These are phyloP conservation scores for Frieseomelitta varia DNA, from an alignment of 1,140 invertebrate species.

Conservation along the genomic window DNA sequence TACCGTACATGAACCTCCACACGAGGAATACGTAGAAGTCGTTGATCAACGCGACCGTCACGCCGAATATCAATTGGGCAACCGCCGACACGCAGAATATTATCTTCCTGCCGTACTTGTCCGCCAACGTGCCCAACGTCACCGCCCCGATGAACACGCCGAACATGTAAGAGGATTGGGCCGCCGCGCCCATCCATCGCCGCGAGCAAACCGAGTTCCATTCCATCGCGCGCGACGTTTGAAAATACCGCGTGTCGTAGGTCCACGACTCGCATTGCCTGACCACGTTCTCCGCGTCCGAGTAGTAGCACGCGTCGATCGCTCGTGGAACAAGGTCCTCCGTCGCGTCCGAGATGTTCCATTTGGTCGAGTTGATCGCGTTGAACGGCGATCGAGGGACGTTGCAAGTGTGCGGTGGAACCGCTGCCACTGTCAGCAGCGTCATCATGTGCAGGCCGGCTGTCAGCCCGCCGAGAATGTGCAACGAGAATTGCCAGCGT, in stretches of 20 bases:
- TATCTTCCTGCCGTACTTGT: conserved; percentile 92
- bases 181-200: conserved; percentile 90
- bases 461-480: conserved; percentile 88
- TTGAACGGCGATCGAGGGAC: conserved; percentile 81
- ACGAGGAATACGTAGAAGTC: conserved; percentile 89
- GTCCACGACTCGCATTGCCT: conserved; percentile 85
- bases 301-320: conserved; percentile 84
- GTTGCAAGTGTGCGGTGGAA: conserved; percentile 88
- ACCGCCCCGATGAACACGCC: conserved; percentile 94
- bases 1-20: conserved; percentile 88
- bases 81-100: conserved; percentile 90
- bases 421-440: conserved; percentile 89
- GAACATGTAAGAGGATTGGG: conserved; percentile 93
- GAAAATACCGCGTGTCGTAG: conserved; percentile 87
- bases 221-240: conserved; percentile 88
- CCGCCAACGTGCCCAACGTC: conserved; percentile 91
- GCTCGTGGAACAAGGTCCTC: conserved; percentile 53
- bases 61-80: conserved; percentile 87
- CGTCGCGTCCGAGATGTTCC: neutral
- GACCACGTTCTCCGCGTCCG: conserved; percentile 78
- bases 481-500: conserved; percentile 87
- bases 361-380: neutral
- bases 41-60: conserved; percentile 88
- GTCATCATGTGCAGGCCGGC: conserved; percentile 92
- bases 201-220: conserved; percentile 93